A percentile compares a stretch with the other conserved stretches of the same genome.
Evolutionary conservation across 2,113 vertebrate genomes (phyloP).

Genomic region (Butastur rufipennis): DNA sequence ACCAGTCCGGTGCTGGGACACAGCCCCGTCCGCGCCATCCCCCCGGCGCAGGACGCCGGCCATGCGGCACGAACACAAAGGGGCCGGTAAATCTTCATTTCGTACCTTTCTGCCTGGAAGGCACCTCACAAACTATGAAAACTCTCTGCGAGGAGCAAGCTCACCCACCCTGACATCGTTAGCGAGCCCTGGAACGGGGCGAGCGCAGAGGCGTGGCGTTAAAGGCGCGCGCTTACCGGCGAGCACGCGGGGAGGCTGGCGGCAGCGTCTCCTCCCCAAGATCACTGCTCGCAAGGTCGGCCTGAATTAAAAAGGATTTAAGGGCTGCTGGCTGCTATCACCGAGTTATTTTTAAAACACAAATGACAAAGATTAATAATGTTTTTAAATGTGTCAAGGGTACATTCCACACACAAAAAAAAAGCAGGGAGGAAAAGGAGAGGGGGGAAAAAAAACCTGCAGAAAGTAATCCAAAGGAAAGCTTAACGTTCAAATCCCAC

Average conservation of each 20-base stretch:
- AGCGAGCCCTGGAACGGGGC: no score
- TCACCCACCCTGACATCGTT: neutral
- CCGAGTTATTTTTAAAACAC: conserved; percentile 6
- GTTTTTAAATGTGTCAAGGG: conserved; percentile 35
- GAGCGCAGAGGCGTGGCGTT: neutral
- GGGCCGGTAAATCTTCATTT: neutral
- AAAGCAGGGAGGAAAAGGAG: neutral
- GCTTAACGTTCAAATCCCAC: neutral
- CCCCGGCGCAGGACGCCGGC: neutral
- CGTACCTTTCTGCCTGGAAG: neutral
- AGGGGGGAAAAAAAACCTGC: neutral
- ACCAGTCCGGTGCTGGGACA: rapidly evolving
- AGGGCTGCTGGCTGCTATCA: neutral
- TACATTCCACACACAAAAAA: neutral
- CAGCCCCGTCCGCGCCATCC: rapidly evolving
- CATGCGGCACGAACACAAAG: neutral
- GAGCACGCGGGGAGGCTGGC: neutral
- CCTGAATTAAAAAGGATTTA: neutral
- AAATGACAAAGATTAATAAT: conserved; percentile 38
- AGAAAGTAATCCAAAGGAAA: conserved; percentile 5
- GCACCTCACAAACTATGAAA: neutral
- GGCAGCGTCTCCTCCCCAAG: neutral
- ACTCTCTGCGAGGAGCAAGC: neutral
- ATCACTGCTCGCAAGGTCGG: neutral
- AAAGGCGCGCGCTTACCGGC: rapidly evolving